A percentile compares a stretch with the other conserved stretches of the same genome.
These are phyloP conservation scores for Diabrotica balteata DNA, from an alignment of 2,888 invertebrate genomes.

Conservation along the genomic window DNA sequence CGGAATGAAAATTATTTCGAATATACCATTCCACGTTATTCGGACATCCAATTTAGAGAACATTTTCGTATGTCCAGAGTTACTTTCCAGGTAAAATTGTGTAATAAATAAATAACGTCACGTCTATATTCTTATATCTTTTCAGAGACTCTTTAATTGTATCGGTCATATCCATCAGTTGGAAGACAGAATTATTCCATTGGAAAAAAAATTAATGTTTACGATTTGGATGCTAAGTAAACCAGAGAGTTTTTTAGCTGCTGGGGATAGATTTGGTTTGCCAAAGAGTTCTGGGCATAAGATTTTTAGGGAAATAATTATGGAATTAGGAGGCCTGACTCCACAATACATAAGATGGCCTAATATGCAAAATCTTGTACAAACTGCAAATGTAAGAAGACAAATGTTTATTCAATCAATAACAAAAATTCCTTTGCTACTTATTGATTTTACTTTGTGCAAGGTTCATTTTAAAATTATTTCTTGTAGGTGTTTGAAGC, in stretches of 20 bases:
- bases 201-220: slow-evolving; percentile 1
- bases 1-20: no score
- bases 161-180: no score
- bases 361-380: slow-evolving; percentile 3
- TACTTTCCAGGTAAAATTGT: no score
- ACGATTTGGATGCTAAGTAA: slow-evolving; percentile 15
- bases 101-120: no score
- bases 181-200: no score
- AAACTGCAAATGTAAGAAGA: slow-evolving; percentile 3
- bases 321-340: no score
- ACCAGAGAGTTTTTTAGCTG: slow-evolving; percentile 21
- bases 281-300: slow-evolving; percentile 11
- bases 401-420: background rate
- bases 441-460: background rate
- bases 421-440: no score
- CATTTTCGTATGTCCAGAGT: no score
- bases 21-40: no score
- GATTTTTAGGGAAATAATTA: background rate
- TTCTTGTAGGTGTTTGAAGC: slow-evolving; percentile 14
- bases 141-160: no score
- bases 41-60: no score
- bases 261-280: slow-evolving; percentile 19
- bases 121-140: no score
- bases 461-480: background rate
- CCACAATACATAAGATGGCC: slow-evolving; percentile 5